Conservation (phyloP, 2,797 vertebrate species). For the Cossypha niveicapilla region DNA sequence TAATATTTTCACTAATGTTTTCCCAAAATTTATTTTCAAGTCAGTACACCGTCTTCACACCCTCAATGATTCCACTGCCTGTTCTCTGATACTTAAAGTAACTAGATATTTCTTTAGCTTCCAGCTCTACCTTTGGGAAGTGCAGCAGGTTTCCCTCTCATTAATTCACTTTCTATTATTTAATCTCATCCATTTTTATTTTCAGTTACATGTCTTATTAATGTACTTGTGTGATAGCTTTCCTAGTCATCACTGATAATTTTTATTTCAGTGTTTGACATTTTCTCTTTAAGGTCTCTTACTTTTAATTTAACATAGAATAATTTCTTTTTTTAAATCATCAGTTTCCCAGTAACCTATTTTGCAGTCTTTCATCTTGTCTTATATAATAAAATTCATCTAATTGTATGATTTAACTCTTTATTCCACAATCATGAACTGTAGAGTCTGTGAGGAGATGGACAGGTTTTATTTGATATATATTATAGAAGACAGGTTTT, state of each 20-base stretch:
- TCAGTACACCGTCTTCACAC: neutral
- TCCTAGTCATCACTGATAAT: slow-evolving; percentile 45
- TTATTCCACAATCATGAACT: slow-evolving; percentile 21
- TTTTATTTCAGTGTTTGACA: slow-evolving; percentile 64
- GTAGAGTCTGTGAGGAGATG: slow-evolving; percentile 28
- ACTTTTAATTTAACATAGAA: slow-evolving; percentile 51
- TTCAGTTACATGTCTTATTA: slow-evolving; percentile 39
- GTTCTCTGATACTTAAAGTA: slow-evolving; percentile 14
- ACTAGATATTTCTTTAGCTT: neutral
- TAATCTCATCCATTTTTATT: slow-evolving; percentile 38
- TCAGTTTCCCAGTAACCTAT: slow-evolving; percentile 20
- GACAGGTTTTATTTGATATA: slow-evolving; percentile 43
- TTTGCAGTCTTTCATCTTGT: slow-evolving; percentile 65
- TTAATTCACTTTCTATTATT: slow-evolving; percentile 23
- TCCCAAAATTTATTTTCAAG: neutral
- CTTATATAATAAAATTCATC: slow-evolving; percentile 57
- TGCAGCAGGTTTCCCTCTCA: slow-evolving; percentile 6
- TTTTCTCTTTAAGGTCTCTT: slow-evolving; percentile 60
- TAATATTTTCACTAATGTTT: neutral
- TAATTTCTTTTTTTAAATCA: neutral
- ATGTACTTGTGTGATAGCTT: slow-evolving; percentile 23
- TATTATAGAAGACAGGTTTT: neutral
- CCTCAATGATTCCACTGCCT: neutral
- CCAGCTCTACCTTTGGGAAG: neutral
- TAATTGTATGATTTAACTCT: slow-evolving; percentile 49